Evolutionary conservation across 2,888 invertebrate species (phyloP), one percentile per base, ranked within the genome.

Genomic region (Hemaris fuciformis): DNA sequence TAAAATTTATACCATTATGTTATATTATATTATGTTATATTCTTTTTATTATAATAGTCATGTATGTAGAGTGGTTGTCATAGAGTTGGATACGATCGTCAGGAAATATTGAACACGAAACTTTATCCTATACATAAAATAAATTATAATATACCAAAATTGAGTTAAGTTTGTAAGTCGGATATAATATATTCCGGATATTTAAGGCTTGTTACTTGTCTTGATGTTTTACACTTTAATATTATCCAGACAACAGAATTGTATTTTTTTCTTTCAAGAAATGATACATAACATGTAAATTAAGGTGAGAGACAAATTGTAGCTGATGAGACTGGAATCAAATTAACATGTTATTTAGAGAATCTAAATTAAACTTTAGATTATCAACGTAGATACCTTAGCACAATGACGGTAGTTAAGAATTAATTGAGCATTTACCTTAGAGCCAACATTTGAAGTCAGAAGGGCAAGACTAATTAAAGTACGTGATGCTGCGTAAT

Each of bases 391-490:
- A 65, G 71, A 70, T 67, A 62, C 58, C 66, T 69, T 59, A 66
- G 68, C 46, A 71, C 67, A 75, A 71, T 72, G 43, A 57, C 43
- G 62, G 65, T 66, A 66, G 65, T 62, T 66, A 61, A 48, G 34
- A 61, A 64, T 67, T 70, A 77, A 80, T 73, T 70, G 65, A 68
- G 63, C 65, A 60, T 71, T 65, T 68, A 62, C 67, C 68, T 66
- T 62, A 62, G 69, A 64, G 68, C 72, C 64, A 69, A 64, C 66
- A 65, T 62, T 31, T 67, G 45, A 58, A 70, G 66, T 66, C 58
- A 68, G 31, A 31, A 62, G 66, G 57, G 66, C 66, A 67, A 57
- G 59, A 66, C 64, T 67, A 76, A 60, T 62, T 65, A 53, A 41
- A 67, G 63, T 61, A 61, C 60, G 42, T 62, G 61, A 61, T 63